Conservation (phyloP, 1,140 invertebrate species). For the Oscheius sp. region DNA sequence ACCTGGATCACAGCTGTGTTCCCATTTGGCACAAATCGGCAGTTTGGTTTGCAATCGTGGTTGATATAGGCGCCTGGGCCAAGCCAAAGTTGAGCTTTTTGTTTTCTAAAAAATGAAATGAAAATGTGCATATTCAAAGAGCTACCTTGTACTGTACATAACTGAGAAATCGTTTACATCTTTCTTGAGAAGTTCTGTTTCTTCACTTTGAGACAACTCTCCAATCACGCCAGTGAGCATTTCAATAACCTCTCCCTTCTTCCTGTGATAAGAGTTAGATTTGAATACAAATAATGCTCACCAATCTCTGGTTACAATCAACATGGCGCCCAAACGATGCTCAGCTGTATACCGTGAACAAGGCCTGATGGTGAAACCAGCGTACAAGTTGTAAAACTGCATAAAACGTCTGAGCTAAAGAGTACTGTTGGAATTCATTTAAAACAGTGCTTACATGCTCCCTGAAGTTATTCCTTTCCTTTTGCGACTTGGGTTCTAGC, state of each 20-base stretch:
- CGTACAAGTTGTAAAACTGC: slow-evolving; percentile 84
- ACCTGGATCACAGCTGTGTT: slow-evolving; percentile 47
- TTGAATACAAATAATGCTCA: slow-evolving; percentile 78
- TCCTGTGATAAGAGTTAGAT: slow-evolving; percentile 24
- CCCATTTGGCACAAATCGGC: slow-evolving; percentile 67
- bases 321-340: slow-evolving; percentile 88
- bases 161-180: slow-evolving; percentile 58
- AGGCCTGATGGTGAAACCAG: slow-evolving; percentile 87
- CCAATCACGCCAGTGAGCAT: slow-evolving; percentile 93
- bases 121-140: not conserved
- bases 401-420: slow-evolving; percentile 84
- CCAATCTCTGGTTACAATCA: slow-evolving; percentile 91
- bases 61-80: slow-evolving; percentile 98
- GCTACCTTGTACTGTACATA: slow-evolving; percentile 71
- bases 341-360: slow-evolving; percentile 74
- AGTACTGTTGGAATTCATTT: not conserved
- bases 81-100: slow-evolving; percentile 93
- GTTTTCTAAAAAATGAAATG: slow-evolving; percentile 6
- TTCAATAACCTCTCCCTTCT: slow-evolving; percentile 68
- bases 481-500: slow-evolving; percentile 75
- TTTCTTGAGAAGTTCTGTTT: slow-evolving; percentile 77
- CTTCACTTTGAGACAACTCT: slow-evolving; percentile 86
- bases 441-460: slow-evolving; percentile 76
- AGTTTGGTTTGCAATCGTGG: slow-evolving; percentile 95
- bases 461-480: slow-evolving; percentile 77